Base-by-base conservation (phyloP, 2,888 invertebrate species). In the Perizoma affinitatum region DNA sequence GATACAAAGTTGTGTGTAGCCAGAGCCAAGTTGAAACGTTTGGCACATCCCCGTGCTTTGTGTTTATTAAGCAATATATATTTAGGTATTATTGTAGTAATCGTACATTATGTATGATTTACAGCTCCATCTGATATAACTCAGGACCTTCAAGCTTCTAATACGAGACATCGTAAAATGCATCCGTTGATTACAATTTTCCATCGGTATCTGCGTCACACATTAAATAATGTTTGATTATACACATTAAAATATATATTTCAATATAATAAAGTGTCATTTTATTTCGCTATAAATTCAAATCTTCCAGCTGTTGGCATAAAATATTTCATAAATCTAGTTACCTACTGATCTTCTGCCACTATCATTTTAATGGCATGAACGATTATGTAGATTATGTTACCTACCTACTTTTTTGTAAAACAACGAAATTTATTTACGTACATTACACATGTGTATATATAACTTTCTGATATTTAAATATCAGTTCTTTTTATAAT, bases 171-270 rank as follows among this genome's bases (percentile, higher is more conserved):
- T 59, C 54, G 52, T 63, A 67, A 67, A 65, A 33, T 45, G 44
- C 65, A 53, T 68, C 68, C 64, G 62, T 56, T 61, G 56, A 51
- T 53, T 57, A 46, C 55, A 59, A n/a, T n/a, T 58, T 41, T 43
- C 38, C 54, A 63, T 54, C 53, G 38, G 11, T 54, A 58, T 54
- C 9, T 54, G 40, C 57, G 59, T 54, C 56, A 6, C 52, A 43
- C 41, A 46, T 52, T 58, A 9, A n/a, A 22, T 61, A 52, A 61
- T 47, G 36, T 56, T 61, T 54, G 47, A 59, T 59, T 6, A 38
- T 34, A 22, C 50, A 47, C 47, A 47, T 35, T 58, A 41, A 58
- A 58, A 41, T 58, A 58, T 59, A 50, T 54, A 22, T 22, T 22
- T 22, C 3, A 1, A 22, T 22, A 22, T 36, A 45, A 58, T 52